Evolutionary conservation across 1,140 invertebrate genomes (phyloP), one percentile per base, ranked within the genome.

Genomic region (Atta texana): DNA sequence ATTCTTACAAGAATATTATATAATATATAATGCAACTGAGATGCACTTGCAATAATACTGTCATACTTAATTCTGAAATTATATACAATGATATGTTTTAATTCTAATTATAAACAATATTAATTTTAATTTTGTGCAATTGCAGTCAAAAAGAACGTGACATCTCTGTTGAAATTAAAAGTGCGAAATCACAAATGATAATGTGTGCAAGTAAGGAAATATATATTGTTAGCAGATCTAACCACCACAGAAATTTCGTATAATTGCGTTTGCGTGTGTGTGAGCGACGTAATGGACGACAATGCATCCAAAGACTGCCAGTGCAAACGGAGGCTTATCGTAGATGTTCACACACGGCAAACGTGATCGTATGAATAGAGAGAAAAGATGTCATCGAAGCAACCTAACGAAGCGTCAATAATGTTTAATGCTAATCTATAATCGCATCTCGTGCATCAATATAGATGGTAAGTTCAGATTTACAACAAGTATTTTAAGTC

Each of bases 361-460:
- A 93, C 85, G 81, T 68, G 61, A 87, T 77, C 28, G 82, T 89
- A 92, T 74, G 87, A 89, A 87, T 78, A 91, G 85, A 88, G 71
- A 87, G 68, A 87, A 77, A 74, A 77, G 88, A 91, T 88, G 88
- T 93, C 90, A 93, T 87, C 92, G 91, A 89, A 92, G 91, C 93
- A 94, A 94, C 91, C 93, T 94, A 94, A 91, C 86, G 90, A 94
- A 94, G 94, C 93, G 89, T 92, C 91, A 94, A 92, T 92, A 86
- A 55, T 74, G 64, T 89, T 59, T 74, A 68, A 88, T 63, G 75
- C 85, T 61, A 91, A 88, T 80, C 39, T 53, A 53, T 21, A 57
- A 87, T 53, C 61, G 82, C 88, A 75, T 88, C 77, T 87, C 81
- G 84, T 49, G 51, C 75, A 57, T 34, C 61, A n/a, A 18, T 66